phyloP scores from a whole-genome alignment of 2,113 vertebrate species.

The Psittacula cyanocephala region DNA sequence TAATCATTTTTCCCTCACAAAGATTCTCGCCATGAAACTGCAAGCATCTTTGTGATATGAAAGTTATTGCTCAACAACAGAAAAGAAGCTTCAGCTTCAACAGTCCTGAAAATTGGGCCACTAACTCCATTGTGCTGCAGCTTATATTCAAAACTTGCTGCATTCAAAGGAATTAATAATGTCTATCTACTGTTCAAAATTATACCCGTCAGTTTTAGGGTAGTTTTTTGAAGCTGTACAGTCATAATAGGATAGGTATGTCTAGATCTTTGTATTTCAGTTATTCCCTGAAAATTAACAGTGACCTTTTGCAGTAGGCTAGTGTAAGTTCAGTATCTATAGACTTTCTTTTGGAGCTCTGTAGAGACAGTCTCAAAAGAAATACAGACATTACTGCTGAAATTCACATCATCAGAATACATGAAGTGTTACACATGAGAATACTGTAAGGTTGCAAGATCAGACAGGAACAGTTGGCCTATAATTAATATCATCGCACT shows the following conservation, averaged over 20 bases:
- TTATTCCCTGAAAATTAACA: not conserved
- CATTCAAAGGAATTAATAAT: not conserved
- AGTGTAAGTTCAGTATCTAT: not conserved
- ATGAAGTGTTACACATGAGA: not conserved
- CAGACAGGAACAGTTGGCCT: not conserved
- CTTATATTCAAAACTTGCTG: not conserved
- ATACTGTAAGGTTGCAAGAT: not conserved
- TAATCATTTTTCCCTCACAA: conserved; percentile 2
- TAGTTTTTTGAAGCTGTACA: not conserved
- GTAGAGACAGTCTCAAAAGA: not conserved
- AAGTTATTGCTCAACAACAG: not conserved
- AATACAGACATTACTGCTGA: not conserved
- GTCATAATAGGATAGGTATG: not conserved
- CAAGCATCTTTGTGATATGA: not conserved
- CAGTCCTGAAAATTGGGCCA: not conserved
- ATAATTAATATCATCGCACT: not conserved
- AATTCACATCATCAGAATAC: not conserved
- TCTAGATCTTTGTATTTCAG: not conserved
- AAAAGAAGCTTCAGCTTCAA: conserved; percentile 2
- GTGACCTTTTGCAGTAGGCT: not conserved
- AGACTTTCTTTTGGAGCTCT: not conserved
- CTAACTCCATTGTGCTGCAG: not conserved
- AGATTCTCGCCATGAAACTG: not conserved
- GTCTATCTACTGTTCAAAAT: not conserved
- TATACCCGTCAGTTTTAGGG: not conserved